phyloP scores from a whole-genome alignment of 2,797 vertebrate genomes.

The Oryzias dopingdopingensis region DNA sequence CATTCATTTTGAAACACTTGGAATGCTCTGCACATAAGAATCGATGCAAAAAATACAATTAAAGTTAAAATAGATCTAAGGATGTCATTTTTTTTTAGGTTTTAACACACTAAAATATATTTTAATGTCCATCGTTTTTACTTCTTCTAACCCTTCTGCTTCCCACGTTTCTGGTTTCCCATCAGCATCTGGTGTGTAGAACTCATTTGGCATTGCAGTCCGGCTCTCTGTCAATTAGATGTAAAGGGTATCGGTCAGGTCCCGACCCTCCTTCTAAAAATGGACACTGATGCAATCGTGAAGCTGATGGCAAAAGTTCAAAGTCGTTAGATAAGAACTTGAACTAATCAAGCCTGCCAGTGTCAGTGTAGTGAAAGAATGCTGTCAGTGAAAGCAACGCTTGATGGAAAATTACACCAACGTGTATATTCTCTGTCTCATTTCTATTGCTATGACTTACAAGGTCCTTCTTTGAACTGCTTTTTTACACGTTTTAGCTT shows the following conservation, averaged over 20 bases:
- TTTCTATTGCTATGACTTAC: no score
- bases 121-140: no score
- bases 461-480: no score
- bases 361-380: slow-evolving; percentile 23
- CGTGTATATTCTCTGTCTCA: no score
- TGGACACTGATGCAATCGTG: slow-evolving; percentile 57
- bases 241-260: slow-evolving; percentile 29
- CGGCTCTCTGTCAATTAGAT: slow-evolving; percentile 51
- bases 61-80: no score
- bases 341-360: slow-evolving; percentile 46
- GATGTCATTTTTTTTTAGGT: no score
- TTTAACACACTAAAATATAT: no score
- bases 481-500: no score
- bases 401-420: slow-evolving; percentile 5
- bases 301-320: slow-evolving; percentile 47
- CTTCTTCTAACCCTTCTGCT: not conserved
- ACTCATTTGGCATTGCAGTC: slow-evolving; percentile 35
- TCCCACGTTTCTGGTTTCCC: slow-evolving; percentile 2
- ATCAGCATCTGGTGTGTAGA: slow-evolving; percentile 11
- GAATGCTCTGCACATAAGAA: slow-evolving; percentile 27
- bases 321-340: slow-evolving; percentile 47
- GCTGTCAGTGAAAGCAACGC: slow-evolving; percentile 9
- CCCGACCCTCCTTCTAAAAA: slow-evolving; percentile 52
- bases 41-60: not conserved
- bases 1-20: slow-evolving; percentile 18